phyloP scores from a whole-genome alignment of 1,140 invertebrate species.

The Gryon sp. region DNA sequence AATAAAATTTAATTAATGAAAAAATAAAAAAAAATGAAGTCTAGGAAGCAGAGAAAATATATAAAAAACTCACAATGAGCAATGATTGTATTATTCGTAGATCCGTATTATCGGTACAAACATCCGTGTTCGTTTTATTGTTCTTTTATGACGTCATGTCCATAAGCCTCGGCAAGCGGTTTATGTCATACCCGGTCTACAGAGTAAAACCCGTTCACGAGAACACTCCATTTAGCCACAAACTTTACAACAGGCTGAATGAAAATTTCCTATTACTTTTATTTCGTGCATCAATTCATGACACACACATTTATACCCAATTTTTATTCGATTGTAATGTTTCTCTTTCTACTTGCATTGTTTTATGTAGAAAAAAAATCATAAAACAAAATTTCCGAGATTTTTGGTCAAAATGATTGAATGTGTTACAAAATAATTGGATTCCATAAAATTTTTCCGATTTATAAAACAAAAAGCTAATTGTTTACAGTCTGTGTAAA shows the following conservation, averaged over 20 bases:
- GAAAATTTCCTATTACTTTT: conserved; percentile 34
- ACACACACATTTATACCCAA: background rate
- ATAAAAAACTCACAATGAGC: conserved; percentile 2
- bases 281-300: conserved; percentile 13
- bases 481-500: background rate
- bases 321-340: conserved; percentile 3
- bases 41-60: background rate
- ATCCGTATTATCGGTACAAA: conserved; percentile 6
- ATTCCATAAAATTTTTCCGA: too few species aligned
- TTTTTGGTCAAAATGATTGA: too few species aligned
- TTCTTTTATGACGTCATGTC: conserved; percentile 15
- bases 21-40: too few species aligned
- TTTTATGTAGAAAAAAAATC: too few species aligned
- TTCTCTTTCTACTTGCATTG: too few species aligned
- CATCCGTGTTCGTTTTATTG: conserved; percentile 25
- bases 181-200: conserved; percentile 1
- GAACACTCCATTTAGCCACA: conserved; percentile 14
- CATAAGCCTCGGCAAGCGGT: conserved; percentile 27
- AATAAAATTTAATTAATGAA: conserved; percentile 3
- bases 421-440: too few species aligned
- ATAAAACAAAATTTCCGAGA: too few species aligned
- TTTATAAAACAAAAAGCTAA: too few species aligned
- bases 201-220: conserved; percentile 27
- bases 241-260: conserved; percentile 31
- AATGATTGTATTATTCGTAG: conserved; percentile 12